phyloP scores from a whole-genome alignment of 2,888 invertebrate species.

The Thecophora atra region DNA sequence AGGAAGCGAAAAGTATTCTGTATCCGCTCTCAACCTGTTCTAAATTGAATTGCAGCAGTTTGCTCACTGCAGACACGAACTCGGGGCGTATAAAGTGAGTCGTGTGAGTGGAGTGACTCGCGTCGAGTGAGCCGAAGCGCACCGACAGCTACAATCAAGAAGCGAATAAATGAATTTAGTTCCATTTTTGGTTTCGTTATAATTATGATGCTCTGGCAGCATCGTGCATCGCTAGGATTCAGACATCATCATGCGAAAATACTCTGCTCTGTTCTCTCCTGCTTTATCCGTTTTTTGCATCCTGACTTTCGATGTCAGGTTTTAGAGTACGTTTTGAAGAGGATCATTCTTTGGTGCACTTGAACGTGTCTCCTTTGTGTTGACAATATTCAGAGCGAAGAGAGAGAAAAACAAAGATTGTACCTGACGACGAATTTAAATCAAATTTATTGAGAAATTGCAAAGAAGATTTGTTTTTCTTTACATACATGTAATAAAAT shows the following conservation, averaged over 20 bases:
- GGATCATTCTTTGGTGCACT: neutral
- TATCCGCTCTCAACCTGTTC: neutral
- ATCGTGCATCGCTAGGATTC: neutral
- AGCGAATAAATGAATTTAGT: neutral
- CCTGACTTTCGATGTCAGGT: neutral
- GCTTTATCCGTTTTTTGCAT: neutral
- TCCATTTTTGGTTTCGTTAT: neutral
- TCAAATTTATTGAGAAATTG: too few species aligned
- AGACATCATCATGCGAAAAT: conserved; percentile 3
- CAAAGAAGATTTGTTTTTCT: too few species aligned
- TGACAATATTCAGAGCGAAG: neutral
- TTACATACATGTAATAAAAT: too few species aligned
- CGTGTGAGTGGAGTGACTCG: neutral
- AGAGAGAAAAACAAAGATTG: neutral
- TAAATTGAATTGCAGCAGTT: neutral
- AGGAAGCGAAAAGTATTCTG: neutral
- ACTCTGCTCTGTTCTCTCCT: neutral
- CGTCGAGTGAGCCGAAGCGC: neutral
- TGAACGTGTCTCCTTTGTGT: neutral
- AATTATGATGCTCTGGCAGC: too few species aligned
- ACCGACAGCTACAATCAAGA: neutral
- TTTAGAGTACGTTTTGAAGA: neutral
- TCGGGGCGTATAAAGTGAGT: neutral
- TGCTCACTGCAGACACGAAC: neutral
- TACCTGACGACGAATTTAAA: neutral